phyloP scores from a whole-genome alignment of 2,113 vertebrate genomes.

The Macheiramphus alcinus region DNA sequence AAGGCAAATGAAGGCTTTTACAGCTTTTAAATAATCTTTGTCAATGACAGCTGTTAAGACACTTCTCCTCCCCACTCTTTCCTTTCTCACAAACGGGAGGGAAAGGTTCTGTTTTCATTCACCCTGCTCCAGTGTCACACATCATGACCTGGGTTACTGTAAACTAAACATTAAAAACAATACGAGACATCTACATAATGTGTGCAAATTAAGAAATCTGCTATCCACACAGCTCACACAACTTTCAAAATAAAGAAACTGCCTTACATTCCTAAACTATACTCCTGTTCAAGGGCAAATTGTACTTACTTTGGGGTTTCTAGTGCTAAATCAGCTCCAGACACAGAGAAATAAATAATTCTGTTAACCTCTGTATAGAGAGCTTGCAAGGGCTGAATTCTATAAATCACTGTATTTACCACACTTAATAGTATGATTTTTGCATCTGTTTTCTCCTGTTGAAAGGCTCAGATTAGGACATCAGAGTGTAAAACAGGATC shows the following conservation, averaged over 20 bases:
- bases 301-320: background rate
- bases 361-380: background rate
- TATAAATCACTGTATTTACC: background rate
- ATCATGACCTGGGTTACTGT: background rate
- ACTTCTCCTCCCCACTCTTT: constrained; percentile 42
- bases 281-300: background rate
- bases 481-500: background rate
- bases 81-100: background rate
- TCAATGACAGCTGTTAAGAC: constrained; percentile 75
- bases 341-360: background rate
- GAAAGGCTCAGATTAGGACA: background rate
- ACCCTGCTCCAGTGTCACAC: background rate
- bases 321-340: background rate
- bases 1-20: constrained; percentile 78
- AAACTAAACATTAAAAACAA: background rate
- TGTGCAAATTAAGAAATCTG: background rate
- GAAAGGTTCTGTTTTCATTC: constrained; percentile 3
- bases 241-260: constrained; percentile 1
- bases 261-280: background rate
- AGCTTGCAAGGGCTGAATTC: background rate
- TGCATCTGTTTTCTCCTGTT: background rate
- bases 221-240: background rate
- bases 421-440: background rate
- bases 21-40: constrained; percentile 80
- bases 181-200: background rate